phyloP scores from a whole-genome alignment of 2,113 vertebrate species.

The Rostratula benghalensis region DNA sequence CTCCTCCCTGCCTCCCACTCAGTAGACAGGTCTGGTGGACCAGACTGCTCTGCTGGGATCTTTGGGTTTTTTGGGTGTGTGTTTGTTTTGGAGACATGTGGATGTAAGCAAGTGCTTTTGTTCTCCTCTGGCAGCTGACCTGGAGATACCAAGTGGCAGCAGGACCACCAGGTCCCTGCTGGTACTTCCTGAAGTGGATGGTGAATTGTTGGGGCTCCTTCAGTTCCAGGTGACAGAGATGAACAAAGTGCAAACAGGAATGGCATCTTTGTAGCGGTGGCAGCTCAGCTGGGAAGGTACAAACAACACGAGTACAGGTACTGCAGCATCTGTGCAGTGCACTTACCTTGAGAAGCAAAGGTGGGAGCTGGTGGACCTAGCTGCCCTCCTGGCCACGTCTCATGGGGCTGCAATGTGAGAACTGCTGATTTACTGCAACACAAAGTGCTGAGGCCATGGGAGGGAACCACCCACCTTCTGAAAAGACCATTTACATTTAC shows the following conservation, averaged over 20 bases:
- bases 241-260: not conserved
- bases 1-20: not conserved
- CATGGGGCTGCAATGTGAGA: not conserved
- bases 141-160: not conserved
- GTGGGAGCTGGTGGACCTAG: not conserved
- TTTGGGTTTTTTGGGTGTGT: not conserved
- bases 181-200: not conserved
- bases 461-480: not conserved
- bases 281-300: not conserved
- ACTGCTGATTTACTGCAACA: not conserved
- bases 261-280: not conserved
- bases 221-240: not conserved
- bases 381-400: not conserved
- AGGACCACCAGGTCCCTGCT: not conserved
- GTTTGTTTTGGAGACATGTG: not conserved
- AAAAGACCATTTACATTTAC: not conserved
- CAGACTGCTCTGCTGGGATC: not conserved
- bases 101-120: not conserved
- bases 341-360: not conserved
- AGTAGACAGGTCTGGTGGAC: not conserved
- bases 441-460: not conserved
- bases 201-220: not conserved
- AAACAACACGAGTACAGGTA: accelerated
- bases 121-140: not conserved
- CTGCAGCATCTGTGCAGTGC: not conserved